These are phyloP conservation scores for Diaphora mendica DNA, from an alignment of 2,888 invertebrate genomes.

Conservation along the genomic window DNA sequence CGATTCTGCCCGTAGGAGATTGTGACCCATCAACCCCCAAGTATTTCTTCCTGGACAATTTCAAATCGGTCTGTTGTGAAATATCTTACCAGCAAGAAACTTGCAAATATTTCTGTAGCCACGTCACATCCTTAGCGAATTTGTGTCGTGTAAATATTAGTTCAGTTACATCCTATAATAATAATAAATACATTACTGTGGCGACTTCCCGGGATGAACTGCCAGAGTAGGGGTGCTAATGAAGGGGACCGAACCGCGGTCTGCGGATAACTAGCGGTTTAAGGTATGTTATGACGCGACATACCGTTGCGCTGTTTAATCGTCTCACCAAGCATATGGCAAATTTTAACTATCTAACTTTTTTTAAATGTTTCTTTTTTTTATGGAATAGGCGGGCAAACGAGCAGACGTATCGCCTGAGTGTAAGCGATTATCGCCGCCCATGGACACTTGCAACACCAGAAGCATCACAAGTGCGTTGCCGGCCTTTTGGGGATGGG, in stretches of 20 bases:
- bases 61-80: not conserved
- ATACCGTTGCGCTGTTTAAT: too few relatives aligned
- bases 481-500: too few relatives aligned
- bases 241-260: conserved; percentile 12
- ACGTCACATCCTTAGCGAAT: conserved; percentile 37
- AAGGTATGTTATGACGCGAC: not conserved
- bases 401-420: too few relatives aligned
- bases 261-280: not conserved
- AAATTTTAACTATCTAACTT: too few relatives aligned
- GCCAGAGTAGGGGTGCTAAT: conserved; percentile 41
- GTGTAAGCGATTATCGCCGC: too few relatives aligned
- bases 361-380: not conserved
- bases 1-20: not conserved
- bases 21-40: not conserved
- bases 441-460: too few relatives aligned
- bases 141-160: conserved; percentile 42
- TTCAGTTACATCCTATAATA: conserved; percentile 33
- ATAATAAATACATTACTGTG: conserved; percentile 47
- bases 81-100: not conserved
- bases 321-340: not conserved
- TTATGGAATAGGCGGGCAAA: too few relatives aligned
- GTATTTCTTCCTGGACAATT: not conserved
- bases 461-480: too few relatives aligned
- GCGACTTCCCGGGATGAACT: conserved; percentile 41
- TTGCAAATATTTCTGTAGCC: not conserved